Base-by-base conservation (phyloP, 2,888 invertebrate species). In the Caradrina kadenii region DNA sequence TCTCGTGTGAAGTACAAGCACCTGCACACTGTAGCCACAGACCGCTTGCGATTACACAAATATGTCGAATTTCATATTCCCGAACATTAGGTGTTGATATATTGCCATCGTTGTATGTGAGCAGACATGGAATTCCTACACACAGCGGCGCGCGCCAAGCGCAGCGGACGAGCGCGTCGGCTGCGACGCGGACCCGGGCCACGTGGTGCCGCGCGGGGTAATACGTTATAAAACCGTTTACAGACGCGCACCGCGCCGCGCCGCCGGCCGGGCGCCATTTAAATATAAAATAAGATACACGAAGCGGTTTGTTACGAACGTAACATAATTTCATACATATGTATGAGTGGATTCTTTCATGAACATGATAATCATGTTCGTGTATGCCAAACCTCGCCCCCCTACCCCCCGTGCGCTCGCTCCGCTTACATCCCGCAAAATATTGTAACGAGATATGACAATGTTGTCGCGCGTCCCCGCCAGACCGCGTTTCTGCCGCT, bases 261-360 rank as follows among this genome's bases (percentile, higher is more conserved):
- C n/a, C n/a, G n/a, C 26, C 26, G 2, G 26, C 26, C 26, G 26
- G 26, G 4, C 26, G 26, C 26, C 26, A 26, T 26, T 26, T 26
- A 26, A 26, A 82, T 84, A 79, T 77, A 79, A 79, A 80, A 84
- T 81, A 78, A 69, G 76, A 61, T 67, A 69, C 60, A 64, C 49
- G 63, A 19, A 52, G 82, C 58, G 64, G 61, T 56, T 59, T 22
- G 68, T 68, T 62, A 70, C 75, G 70, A 73, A 80, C 70, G 76
- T 73, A 61, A 61, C 76, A 69, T 83, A 75, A 80, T 83, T 80
- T 73, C 86, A 86, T 86, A 79, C 84, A 86, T 86, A 86, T 85
- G 81, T 72, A 86, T 86, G 86, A 84, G 75, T 81, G 76, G 69
- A 80, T 80, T 84, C 75, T 80, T 76, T 83, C 70, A 55, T 71